Evolutionary conservation across 2,113 vertebrate genomes (phyloP).

Genomic region (Trochalopteron elliotii): DNA sequence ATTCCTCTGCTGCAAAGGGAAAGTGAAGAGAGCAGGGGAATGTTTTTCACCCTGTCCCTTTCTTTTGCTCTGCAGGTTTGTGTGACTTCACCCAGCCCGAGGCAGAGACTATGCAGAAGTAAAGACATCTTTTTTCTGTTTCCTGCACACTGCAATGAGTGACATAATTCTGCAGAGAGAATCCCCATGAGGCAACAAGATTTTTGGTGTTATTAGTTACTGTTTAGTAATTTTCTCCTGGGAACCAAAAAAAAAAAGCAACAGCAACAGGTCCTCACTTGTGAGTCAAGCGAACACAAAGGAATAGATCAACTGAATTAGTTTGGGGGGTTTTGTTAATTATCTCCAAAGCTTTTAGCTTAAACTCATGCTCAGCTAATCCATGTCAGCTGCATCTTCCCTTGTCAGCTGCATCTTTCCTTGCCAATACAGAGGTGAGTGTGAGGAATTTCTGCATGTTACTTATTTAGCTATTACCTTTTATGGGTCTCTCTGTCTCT

Average conservation of each 20-base stretch:
- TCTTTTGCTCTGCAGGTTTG: neutral
- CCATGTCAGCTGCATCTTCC: slow-evolving; percentile 55
- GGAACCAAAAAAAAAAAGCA: neutral
- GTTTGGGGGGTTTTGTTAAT: neutral
- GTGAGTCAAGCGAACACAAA: neutral
- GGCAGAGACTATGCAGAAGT: neutral
- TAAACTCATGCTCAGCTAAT: slow-evolving; percentile 53
- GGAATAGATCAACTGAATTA: neutral
- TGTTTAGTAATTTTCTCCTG: neutral
- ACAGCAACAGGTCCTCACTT: neutral
- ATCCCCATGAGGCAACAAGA: neutral
- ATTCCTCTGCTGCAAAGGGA: neutral
- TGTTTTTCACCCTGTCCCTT: neutral
- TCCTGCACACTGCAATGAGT: neutral
- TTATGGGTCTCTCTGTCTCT: slow-evolving; percentile 31
- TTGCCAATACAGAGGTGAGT: slow-evolving; percentile 60
- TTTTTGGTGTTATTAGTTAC: neutral
- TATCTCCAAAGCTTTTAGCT: slow-evolving; percentile 1
- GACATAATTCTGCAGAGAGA: neutral
- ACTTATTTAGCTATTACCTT: slow-evolving; percentile 49
- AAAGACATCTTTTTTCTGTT: neutral
- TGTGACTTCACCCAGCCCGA: neutral
- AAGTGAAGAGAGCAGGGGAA: neutral
- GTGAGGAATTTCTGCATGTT: slow-evolving; percentile 44
- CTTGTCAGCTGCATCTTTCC: slow-evolving; percentile 57